Evolutionary conservation across 2,113 vertebrate species (phyloP).

Genomic region (Dicentrarchus labrax): DNA sequence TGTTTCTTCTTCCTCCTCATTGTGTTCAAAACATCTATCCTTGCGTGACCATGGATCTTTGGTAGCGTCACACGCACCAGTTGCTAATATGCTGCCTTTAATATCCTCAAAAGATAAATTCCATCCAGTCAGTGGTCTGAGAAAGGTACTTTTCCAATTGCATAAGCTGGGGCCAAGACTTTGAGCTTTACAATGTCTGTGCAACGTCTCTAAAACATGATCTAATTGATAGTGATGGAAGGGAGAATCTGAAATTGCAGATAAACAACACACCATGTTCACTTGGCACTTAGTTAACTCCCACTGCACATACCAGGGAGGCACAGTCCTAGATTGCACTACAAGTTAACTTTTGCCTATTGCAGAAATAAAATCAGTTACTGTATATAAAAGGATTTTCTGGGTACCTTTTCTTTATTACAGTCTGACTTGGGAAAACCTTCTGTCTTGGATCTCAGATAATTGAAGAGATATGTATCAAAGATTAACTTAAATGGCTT

Average conservation of each 20-base stretch:
- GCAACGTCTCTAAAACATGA: constrained; percentile 43
- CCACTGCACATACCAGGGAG: constrained; percentile 4
- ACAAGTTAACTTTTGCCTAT: not conserved
- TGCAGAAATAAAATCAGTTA: not conserved
- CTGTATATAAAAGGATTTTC: constrained; percentile 9
- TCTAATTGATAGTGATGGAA: constrained; percentile 41
- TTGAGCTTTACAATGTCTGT: constrained; percentile 46
- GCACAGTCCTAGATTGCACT: not conserved
- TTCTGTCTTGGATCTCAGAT: constrained; percentile 10
- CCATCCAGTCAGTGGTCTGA: constrained; percentile 76
- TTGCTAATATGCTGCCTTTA: constrained; percentile 76
- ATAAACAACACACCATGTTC: constrained; percentile 36
- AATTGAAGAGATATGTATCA: constrained; percentile 30
- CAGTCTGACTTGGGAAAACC: not conserved
- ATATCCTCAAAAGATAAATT: constrained; percentile 82
- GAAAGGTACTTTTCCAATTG: constrained; percentile 74
- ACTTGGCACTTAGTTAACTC: constrained; percentile 4
- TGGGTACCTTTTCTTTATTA: not conserved
- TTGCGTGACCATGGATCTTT: constrained; percentile 65
- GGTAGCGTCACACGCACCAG: constrained; percentile 68
- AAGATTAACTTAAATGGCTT: constrained; percentile 23
- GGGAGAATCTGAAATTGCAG: constrained; percentile 25
- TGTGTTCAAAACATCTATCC: constrained; percentile 53
- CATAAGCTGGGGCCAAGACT: constrained; percentile 52
- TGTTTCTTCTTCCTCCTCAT: constrained; percentile 46